A percentile compares a stretch with the other conserved stretches of the same genome.
Conservation (phyloP, 2,797 vertebrate species). For the Sus cebifrons region DNA sequence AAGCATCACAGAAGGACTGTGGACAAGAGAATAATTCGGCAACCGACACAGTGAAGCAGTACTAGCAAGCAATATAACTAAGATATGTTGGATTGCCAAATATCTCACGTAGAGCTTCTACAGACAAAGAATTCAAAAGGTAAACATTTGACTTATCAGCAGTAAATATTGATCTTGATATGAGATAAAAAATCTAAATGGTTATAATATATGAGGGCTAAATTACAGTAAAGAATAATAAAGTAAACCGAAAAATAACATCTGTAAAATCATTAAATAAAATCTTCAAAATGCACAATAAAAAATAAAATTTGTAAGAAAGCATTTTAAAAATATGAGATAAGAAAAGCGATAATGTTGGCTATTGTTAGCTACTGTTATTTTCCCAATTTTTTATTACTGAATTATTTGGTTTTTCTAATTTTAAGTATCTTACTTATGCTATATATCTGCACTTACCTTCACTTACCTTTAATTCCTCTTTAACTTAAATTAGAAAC, state of each 20-base stretch:
- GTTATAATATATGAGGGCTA: background rate
- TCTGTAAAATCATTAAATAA: conserved; percentile 8
- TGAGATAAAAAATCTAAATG: background rate
- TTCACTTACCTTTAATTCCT: conserved; percentile 86
- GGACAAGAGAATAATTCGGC: background rate
- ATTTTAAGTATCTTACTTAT: conserved; percentile 32
- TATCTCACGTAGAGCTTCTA: background rate
- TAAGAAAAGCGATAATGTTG: conserved; percentile 17
- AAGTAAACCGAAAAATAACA: conserved; percentile 46
- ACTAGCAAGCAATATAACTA: background rate
- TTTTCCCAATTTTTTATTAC: background rate
- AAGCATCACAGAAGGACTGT: background rate
- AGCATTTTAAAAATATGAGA: background rate
- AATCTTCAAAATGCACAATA: conserved; percentile 28
- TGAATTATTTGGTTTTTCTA: conserved; percentile 17
- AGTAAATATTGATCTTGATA: conserved; percentile 10
- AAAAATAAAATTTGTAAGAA: conserved; percentile 26
- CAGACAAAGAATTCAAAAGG: background rate
- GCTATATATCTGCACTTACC: conserved; percentile 88
- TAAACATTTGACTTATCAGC: background rate
- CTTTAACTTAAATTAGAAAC: conserved; percentile 86
- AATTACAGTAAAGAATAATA: conserved; percentile 37
- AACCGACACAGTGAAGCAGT: background rate
- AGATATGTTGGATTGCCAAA: background rate
- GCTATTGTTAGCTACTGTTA: background rate